Evolutionary conservation across 64 coral and sea anemone genomes (phyloP).

Genomic region (Montipora foliosa): DNA sequence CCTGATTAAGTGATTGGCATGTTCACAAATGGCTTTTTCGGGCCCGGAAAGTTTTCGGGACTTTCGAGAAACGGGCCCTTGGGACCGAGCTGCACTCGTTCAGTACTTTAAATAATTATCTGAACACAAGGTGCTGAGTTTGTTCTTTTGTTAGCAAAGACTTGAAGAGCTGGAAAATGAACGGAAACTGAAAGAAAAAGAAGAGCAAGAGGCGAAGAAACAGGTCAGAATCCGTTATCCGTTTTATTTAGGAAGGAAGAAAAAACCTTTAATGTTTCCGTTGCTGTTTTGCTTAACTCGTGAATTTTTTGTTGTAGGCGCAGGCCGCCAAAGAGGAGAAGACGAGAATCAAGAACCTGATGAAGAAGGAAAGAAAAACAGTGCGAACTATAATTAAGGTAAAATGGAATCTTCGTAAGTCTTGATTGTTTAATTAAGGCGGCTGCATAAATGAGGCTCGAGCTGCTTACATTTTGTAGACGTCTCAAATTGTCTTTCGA

Average conservation of each 20-base stretch:
- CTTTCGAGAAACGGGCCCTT: no score
- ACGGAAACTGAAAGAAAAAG: conserved; percentile 80
- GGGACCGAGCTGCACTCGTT: no score
- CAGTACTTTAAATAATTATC: no score
- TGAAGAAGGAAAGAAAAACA: conserved; percentile 95
- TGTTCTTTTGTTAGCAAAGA: conserved; percentile 62
- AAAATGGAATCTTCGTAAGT: not conserved
- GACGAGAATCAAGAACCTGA: conserved; percentile 84
- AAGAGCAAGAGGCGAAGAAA: conserved; percentile 90
- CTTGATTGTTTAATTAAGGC: no score
- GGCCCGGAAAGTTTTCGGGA: no score
- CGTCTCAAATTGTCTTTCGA: no score
- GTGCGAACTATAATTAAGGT: conserved; percentile 93
- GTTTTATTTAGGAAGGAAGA: not conserved
- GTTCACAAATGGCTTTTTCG: no score
- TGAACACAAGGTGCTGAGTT: no score
- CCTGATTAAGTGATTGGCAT: no score
- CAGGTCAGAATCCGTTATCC: conserved; percentile 31
- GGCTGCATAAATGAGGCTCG: no score
- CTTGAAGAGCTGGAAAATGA: conserved; percentile 81
- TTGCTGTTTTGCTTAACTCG: not conserved
- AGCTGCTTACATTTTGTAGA: no score
- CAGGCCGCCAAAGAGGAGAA: conserved; percentile 94
- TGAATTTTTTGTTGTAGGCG: conserved; percentile 52
- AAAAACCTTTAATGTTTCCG: no score